Evolutionary conservation across 2,888 invertebrate species (phyloP).

Genomic region (Syrista parreyssii): DNA sequence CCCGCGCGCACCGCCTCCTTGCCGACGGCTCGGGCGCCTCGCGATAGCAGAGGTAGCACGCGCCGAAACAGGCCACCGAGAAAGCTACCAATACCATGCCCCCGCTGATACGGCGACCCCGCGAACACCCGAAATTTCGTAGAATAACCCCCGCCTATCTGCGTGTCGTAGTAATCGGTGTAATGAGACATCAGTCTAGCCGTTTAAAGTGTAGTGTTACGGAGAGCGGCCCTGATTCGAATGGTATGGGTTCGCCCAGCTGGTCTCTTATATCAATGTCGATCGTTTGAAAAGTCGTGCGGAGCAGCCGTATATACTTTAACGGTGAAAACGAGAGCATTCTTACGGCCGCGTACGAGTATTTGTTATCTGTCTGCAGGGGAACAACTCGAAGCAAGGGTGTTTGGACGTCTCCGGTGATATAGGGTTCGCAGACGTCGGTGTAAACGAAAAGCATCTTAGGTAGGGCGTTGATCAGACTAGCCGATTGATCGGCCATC

Average conservation of each 20-base stretch:
- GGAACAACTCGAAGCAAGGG: constrained; percentile 44
- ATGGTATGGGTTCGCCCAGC: constrained; percentile 24
- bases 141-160: too few species aligned
- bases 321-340: too few species aligned
- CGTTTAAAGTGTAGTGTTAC: constrained; percentile 27
- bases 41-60: constrained; percentile 10
- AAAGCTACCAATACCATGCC: too few species aligned
- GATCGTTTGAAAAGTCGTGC: constrained; percentile 25
- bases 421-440: constrained; percentile 40
- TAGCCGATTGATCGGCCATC: constrained; percentile 5
- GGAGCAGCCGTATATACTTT: too few species aligned
- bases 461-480: constrained; percentile 18
- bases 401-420: constrained; percentile 39
- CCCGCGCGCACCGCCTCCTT: constrained; percentile 15
- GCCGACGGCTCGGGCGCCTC: constrained; percentile 20
- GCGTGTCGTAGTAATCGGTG: too few species aligned
- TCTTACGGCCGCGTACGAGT: too few species aligned
- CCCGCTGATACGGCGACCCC: too few species aligned
- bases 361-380: too few species aligned
- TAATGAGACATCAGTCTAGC: too few species aligned
- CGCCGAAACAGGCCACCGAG: too few species aligned
- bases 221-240: too few species aligned
- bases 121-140: too few species aligned
- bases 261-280: constrained; percentile 28
- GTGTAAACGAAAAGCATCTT: constrained; percentile 35